Base-by-base conservation (phyloP, 2,113 vertebrate species). In the Catharus minimus region DNA sequence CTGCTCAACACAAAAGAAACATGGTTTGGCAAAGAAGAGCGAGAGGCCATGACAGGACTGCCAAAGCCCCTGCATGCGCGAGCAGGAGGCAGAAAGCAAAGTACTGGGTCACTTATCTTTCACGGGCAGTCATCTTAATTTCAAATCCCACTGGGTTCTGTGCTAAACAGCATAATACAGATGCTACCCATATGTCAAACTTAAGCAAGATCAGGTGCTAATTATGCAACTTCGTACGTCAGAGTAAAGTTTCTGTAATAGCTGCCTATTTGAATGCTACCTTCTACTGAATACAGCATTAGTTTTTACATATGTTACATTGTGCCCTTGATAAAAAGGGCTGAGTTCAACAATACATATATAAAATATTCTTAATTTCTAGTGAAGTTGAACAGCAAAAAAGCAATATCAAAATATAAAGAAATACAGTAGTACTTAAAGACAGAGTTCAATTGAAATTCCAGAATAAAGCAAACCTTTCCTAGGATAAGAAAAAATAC, bases 1-100 rank as follows among this genome's bases (percentile, higher is more conserved):
- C 26, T 14, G 26, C 61, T 32, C 0, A 1, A 56, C 6, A 8
- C 5, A 27, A 7, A 62, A 72, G 52, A 22, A 44, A 14, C 0
- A 1, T 23, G 27, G 11, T 16, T 56, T 15, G 22, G n/a, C 19
- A 23, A 69, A 41, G 56, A 74, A 38, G 38, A 52, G 20, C 0
- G 2, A 60, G n/a, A 79, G 7, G 10, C 18, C 1, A 1, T 3
- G 33, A 39, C 4, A 19, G 10, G 38, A 72, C 1, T 39, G 43
- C 28, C n/a, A 55, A 39, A 84, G 39, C 8, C 33, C 11, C 38
- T 66, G 33, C 17, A 33, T 0, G 0, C 64, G 44, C 44, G 0
- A 68, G 44, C 44, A 36, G 0, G 0, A 44, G 13, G 32, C 28
- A 66, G 30, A 27, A 43, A 36, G 56, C 3, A 2, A 65, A 75